A percentile compares a stretch with the other conserved stretches of the same genome.
phyloP scores from a whole-genome alignment of 2,888 invertebrate species.

The Sminthurinus aureus region DNA sequence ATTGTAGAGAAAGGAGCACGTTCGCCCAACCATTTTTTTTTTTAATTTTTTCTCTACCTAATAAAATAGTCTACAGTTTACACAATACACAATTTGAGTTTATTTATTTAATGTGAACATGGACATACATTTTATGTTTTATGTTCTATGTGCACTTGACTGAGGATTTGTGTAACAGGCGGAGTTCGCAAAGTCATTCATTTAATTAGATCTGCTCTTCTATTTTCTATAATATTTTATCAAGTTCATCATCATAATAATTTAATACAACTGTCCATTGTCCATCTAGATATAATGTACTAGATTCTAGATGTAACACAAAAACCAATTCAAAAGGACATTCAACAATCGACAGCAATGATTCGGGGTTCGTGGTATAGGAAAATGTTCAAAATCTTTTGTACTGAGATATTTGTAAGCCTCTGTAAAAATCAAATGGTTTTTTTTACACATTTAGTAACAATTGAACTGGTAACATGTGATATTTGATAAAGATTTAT shows the following conservation, averaged over 20 bases:
- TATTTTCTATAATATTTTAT: background rate
- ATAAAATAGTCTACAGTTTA: no score
- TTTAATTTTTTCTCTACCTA: no score
- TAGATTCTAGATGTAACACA: no score
- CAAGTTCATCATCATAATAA: background rate
- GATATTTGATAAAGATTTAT: no score
- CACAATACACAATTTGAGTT: background rate
- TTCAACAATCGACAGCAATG: no score
- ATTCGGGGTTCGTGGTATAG: no score
- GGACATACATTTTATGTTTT: background rate
- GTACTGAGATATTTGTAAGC: no score
- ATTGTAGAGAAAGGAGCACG: background rate
- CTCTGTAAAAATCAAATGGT: no score
- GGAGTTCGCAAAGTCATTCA: conserved; percentile 11
- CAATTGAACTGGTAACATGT: no score
- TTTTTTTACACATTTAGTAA: no score
- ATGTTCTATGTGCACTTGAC: background rate
- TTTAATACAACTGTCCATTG: background rate
- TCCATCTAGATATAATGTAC: background rate
- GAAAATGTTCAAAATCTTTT: no score
- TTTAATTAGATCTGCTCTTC: conserved; percentile 9
- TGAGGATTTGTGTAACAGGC: conserved; percentile 1
- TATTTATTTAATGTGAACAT: conserved; percentile 1
- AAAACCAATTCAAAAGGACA: no score
- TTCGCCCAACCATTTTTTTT: background rate